Base-by-base conservation (phyloP, 1,140 invertebrate species). In the Melitaea cinxia region DNA sequence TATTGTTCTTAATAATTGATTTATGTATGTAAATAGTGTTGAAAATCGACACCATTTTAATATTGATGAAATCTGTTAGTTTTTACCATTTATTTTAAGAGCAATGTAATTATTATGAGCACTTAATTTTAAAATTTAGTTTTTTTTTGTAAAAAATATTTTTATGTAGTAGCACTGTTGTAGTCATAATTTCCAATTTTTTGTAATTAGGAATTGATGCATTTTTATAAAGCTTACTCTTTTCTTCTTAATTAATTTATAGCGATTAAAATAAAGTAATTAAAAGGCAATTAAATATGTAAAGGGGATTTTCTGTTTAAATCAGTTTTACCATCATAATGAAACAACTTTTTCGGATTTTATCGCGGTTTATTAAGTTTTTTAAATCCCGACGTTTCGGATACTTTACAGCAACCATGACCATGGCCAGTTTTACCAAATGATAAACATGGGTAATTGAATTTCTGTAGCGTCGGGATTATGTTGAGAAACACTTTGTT, bases 81-180 rank as follows among this genome's bases (percentile, higher is more conserved):
- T 42, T 42, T 42, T 17, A 4, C 3, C 17, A 9, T 35, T 54
- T 21, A 35, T 21, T 54, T 21, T 35, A 54, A 37, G 52, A 54
- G 47, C 33, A 50, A 60, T 52, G 57, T 50, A 60, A 35, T 60
- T 59, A 2, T 50, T 52, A 0, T 37, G 21, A 14, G 33, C 33
- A 56, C 33, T 7, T 15, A 24, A 24, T 56, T 42, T 42, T 42
- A 42, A 42, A 42, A 42, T 42, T 15, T 42, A n/a, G n/a, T 42
- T 42, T 3, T 4, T 28, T 28, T 7, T 33, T 4, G 12, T 33
- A 5, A 42, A 42, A 42, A 42, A 7, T 42, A 17, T 14, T 42
- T 42, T 7, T 42, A 42, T 42, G 37, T 42, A 42, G 37, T 17
- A 42, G 2, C 24, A 6, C 6, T 33, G 12, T 6, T 33, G 30